Conservation (phyloP, 2,113 vertebrate genomes). For the Scolopax mira region DNA sequence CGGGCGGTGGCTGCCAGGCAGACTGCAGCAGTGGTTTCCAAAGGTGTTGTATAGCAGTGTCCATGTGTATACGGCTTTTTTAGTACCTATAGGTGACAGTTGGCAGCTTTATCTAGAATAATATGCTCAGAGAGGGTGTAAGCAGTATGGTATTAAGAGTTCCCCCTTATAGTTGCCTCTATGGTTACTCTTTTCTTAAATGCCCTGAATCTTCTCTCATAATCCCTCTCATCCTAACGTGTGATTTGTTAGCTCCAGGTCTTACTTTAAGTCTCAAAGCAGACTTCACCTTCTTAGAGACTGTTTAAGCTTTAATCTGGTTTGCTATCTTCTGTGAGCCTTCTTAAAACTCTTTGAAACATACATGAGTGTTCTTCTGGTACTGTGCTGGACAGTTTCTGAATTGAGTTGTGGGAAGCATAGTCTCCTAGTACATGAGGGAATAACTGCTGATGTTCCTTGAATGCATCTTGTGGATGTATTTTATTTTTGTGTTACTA, state of each 20-base stretch:
- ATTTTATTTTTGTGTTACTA: background rate
- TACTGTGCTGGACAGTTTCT: background rate
- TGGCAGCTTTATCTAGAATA: background rate
- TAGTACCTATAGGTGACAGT: background rate
- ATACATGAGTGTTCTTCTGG: background rate
- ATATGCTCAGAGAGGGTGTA: background rate
- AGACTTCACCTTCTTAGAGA: background rate
- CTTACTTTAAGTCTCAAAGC: background rate
- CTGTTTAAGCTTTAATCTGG: background rate
- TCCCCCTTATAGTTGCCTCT: rapidly evolving
- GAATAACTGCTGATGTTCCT: background rate
- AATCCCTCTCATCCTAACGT: background rate
- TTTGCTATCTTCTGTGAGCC: background rate
- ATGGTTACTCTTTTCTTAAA: background rate
- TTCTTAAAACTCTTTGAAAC: background rate
- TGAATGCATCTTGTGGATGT: background rate
- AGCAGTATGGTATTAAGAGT: background rate
- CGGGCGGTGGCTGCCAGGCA: background rate
- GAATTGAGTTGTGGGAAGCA: background rate
- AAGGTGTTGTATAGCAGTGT: background rate
- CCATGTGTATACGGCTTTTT: background rate
- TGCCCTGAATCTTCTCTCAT: background rate
- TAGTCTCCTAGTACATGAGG: background rate
- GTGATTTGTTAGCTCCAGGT: background rate
- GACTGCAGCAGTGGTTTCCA: background rate